A percentile compares a stretch with the other conserved stretches of the same genome.
Conservation (phyloP, 2,888 invertebrate species). For the Drosophila kuntzei region DNA sequence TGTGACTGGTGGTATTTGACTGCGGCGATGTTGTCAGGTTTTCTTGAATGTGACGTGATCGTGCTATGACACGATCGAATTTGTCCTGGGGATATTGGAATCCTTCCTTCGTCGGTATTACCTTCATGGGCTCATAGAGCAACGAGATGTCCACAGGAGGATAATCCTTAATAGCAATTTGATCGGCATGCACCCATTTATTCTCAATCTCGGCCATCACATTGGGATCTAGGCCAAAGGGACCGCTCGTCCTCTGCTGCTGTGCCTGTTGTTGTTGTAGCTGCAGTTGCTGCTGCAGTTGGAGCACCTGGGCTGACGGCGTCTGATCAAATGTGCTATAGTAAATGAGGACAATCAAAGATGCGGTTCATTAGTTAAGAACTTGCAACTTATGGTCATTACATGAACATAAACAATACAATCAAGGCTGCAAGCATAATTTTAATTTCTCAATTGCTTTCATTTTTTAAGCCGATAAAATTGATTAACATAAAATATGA, state of each 20-base stretch:
- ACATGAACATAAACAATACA: conserved; percentile 15
- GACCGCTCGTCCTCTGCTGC: conserved; percentile 88
- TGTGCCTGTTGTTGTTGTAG: conserved; percentile 83
- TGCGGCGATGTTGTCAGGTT: conserved; percentile 75
- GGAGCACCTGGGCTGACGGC: conserved; percentile 82
- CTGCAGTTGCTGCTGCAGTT: conserved; percentile 70
- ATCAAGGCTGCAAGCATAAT: background rate
- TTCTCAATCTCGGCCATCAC: conserved; percentile 90
- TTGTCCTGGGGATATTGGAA: conserved; percentile 84
- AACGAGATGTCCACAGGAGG: conserved; percentile 82
- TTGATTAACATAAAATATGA: too few species aligned
- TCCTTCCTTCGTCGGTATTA: conserved; percentile 87
- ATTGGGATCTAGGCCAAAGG: conserved; percentile 92
- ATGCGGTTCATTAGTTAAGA: background rate
- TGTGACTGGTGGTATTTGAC: conserved; percentile 46
- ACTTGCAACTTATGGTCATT: background rate
- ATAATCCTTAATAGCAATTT: conserved; percentile 85
- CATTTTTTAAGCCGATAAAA: too few species aligned
- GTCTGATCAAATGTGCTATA: conserved; percentile 83
- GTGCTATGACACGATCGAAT: conserved; percentile 82
- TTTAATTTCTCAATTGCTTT: too few species aligned
- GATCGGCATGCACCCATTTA: conserved; percentile 84
- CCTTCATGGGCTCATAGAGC: conserved; percentile 86
- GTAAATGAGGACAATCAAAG: background rate
- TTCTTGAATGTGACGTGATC: conserved; percentile 80